Evolutionary conservation across 1,140 invertebrate genomes (phyloP), one percentile per base, ranked within the genome.

Genomic region (Melitaea cinxia): DNA sequence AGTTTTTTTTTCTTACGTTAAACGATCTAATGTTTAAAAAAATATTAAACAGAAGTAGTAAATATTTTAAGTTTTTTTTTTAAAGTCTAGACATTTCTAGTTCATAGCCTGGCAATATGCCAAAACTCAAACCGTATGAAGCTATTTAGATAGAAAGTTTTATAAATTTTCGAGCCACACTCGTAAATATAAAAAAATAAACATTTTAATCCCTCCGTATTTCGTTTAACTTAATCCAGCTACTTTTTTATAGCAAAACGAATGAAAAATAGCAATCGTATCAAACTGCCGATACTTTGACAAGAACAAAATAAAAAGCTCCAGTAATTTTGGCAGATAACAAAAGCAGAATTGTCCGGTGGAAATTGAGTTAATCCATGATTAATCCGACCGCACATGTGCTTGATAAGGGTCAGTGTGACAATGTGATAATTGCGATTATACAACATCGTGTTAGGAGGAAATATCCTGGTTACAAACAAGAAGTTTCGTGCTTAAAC

Each of bases 361-460:
- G 53, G 67, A 78, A 74, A 80, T 83, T 73, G 78, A 75, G 72
- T 82, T 78, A 77, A 85, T 78, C 75, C 73, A 55, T 76, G 79
- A 80, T 85, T 85, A 83, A 82, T 82, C 75, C 72, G 39, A 70
- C 73, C 78, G 42, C 82, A 81, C 64, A 72, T 39, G 74, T 72
- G 42, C 63, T 76, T 83, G 83, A 85, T 80, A 79, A 75, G 83
- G 83, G 83, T 85, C 39, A 35, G 57, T 73, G 72, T 72, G 78
- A 82, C 83, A 77, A 66, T 62, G 68, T 66, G 81, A 82, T 82
- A 85, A 83, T 82, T 83, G 73, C 78, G 71, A 80, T 76, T 68
- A 76, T 79, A 77, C 80, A 37, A 56, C 45, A 45, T n/a, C 37
- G 54, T 56, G 76, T 75, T 79, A 77, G 69, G 56, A 52, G 54